These are phyloP conservation scores for Nerophis lumbriciformis DNA, from an alignment of 2,113 vertebrate species.

Conservation along the genomic window DNA sequence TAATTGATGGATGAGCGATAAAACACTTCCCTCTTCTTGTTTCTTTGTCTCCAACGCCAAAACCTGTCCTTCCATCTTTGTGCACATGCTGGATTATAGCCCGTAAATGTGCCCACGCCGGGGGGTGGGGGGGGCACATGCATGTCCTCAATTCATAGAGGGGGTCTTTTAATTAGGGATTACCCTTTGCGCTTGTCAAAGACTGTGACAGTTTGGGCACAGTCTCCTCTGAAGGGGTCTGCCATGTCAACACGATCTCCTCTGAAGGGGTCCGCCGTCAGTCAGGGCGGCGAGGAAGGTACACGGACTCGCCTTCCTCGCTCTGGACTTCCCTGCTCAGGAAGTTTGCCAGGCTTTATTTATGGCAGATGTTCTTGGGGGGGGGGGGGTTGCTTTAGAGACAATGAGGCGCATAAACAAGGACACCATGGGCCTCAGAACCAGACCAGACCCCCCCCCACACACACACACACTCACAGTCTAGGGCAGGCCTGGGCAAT, in stretches of 20 bases:
- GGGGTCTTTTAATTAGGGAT: slow-evolving; percentile 57
- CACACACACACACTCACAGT: background rate
- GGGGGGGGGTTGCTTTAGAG: slow-evolving; percentile 23
- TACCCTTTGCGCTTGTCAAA: slow-evolving; percentile 58
- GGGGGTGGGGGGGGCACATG: slow-evolving; percentile 6
- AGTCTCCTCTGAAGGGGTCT: slow-evolving; percentile 6
- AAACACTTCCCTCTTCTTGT: slow-evolving; percentile 15
- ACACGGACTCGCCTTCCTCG: slow-evolving; percentile 5
- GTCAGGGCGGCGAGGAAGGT: background rate
- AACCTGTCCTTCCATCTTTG: slow-evolving; percentile 18
- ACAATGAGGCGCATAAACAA: slow-evolving; percentile 51
- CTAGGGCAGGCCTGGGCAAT: background rate
- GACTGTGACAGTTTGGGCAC: slow-evolving; percentile 61
- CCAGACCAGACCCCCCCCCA: slow-evolving; percentile 19
- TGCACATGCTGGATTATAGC: slow-evolving; percentile 36
- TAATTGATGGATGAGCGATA: background rate
- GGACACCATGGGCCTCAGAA: slow-evolving; percentile 42
- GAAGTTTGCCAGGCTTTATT: slow-evolving; percentile 26
- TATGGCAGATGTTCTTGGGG: slow-evolving; percentile 18
- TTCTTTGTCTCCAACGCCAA: slow-evolving; percentile 15
- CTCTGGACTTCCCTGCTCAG: slow-evolving; percentile 8
- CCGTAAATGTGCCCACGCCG: slow-evolving; percentile 15
- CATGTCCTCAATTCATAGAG: slow-evolving; percentile 42
- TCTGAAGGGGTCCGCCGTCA: slow-evolving; percentile 19
- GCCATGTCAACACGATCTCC: slow-evolving; percentile 8